Evolutionary conservation across 2,888 invertebrate genomes (phyloP).

Genomic region (Drosophila pullipes): DNA sequence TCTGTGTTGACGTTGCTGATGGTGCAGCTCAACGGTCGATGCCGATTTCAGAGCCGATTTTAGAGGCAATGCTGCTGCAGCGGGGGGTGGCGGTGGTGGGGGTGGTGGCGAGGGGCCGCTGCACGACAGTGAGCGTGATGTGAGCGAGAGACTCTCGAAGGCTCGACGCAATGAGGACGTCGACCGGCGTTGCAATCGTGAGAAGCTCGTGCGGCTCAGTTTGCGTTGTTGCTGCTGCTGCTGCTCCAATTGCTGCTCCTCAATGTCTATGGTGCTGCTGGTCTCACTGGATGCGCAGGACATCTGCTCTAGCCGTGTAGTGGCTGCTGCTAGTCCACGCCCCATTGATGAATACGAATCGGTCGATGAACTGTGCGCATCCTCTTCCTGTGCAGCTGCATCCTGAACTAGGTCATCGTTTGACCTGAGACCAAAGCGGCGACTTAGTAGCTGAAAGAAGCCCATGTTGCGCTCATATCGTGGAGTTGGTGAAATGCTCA

Average conservation of each 20-base stretch:
- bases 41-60: conserved; percentile 80
- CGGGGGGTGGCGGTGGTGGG: conserved; percentile 38
- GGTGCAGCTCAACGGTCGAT: conserved; percentile 76
- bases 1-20: conserved; percentile 40
- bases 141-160: conserved; percentile 89
- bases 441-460: conserved; percentile 89
- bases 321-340: conserved; percentile 55
- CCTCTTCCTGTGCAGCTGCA: conserved; percentile 82
- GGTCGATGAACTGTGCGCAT: conserved; percentile 86
- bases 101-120: conserved; percentile 86
- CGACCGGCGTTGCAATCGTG: conserved; percentile 86
- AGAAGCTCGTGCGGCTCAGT: conserved; percentile 79
- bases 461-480: conserved; percentile 88
- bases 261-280: conserved; percentile 87
- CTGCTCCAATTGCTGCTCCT: conserved; percentile 80
- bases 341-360: conserved; percentile 80
- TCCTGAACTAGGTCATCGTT: conserved; percentile 85
- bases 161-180: conserved; percentile 90
- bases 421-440: conserved; percentile 87
- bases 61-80: conserved; percentile 59
- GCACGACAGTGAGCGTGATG: conserved; percentile 89
- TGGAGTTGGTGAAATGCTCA: conserved; percentile 86
- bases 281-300: conserved; percentile 87
- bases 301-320: conserved; percentile 68
- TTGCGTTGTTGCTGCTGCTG: conserved; percentile 59